Conservation (phyloP, 2,113 vertebrate species). For the Hemiprocne comata region DNA sequence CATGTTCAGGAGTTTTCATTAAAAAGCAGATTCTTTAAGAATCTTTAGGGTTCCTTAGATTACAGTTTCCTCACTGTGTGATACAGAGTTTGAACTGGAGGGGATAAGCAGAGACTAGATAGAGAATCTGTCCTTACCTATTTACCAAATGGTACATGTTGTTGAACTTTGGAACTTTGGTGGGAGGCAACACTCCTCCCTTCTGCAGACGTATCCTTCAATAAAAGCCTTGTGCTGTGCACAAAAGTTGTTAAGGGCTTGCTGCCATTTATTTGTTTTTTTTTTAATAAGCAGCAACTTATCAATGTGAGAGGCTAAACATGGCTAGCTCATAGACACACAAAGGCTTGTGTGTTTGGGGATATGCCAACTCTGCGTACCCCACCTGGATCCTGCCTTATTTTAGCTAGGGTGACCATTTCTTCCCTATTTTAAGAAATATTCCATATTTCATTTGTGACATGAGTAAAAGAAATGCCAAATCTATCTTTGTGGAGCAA, state of each 20-base stretch:
- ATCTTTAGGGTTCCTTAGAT: not conserved
- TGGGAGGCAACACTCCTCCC: not conserved
- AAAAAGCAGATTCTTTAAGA: not conserved
- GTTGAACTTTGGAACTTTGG: constrained; percentile 7
- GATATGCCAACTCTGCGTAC: not conserved
- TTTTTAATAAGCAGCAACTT: not conserved
- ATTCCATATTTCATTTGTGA: not conserved
- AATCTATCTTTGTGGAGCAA: not conserved
- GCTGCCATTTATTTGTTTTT: not conserved
- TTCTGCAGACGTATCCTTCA: not conserved
- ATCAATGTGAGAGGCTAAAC: not conserved
- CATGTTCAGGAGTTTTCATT: not conserved
- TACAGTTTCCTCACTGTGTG: not conserved
- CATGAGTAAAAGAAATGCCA: not conserved
- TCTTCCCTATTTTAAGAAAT: not conserved
- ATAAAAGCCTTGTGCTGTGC: not conserved
- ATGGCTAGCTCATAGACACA: not conserved
- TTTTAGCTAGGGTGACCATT: not conserved
- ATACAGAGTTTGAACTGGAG: not conserved
- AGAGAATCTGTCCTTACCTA: not conserved
- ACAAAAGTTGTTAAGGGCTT: not conserved
- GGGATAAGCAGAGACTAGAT: not conserved
- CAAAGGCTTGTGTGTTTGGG: not conserved
- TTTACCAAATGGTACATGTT: not conserved
- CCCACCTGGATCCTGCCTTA: not conserved